phyloP scores from a whole-genome alignment of 1,140 invertebrate species.

The Neotoxoptera formosana region DNA sequence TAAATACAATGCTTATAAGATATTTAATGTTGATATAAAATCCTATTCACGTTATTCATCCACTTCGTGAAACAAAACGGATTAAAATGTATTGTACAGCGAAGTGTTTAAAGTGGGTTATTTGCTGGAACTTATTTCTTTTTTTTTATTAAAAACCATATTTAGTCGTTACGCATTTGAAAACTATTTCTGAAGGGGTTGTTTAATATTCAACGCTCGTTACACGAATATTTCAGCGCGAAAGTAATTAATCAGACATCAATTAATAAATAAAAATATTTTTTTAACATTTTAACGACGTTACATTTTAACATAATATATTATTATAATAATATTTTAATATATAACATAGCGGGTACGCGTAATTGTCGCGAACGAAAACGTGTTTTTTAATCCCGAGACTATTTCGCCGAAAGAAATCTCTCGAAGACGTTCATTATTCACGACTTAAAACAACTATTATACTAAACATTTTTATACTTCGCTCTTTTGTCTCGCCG shows the following conservation, averaged over 20 bases:
- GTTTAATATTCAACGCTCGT: constrained; percentile 25
- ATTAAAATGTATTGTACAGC: not conserved
- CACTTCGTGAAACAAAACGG: not conserved
- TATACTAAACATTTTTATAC: constrained; percentile 37
- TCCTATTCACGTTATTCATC: not conserved
- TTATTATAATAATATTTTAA: not conserved
- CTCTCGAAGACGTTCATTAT: constrained; percentile 26
- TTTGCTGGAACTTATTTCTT: not conserved
- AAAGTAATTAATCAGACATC: constrained; percentile 9
- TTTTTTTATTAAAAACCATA: not conserved
- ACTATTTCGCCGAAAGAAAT: not conserved
- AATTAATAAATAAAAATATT: constrained; percentile 23
- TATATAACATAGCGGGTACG: not conserved
- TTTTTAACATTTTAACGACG: not conserved
- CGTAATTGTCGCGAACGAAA: not conserved
- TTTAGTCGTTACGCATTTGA: not conserved
- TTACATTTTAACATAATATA: constrained; percentile 3
- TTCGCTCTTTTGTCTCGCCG: not conserved
- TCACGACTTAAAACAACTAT: constrained; percentile 36
- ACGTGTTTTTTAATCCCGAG: constrained; percentile 16
- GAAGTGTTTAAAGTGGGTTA: not conserved
- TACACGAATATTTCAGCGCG: not conserved
- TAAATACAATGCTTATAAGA: not conserved
- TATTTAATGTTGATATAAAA: constrained; percentile 15
- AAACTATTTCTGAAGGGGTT: not conserved